These are phyloP conservation scores for Proterorhinus semilunaris DNA, from an alignment of 2,113 vertebrate genomes.

Conservation along the genomic window DNA sequence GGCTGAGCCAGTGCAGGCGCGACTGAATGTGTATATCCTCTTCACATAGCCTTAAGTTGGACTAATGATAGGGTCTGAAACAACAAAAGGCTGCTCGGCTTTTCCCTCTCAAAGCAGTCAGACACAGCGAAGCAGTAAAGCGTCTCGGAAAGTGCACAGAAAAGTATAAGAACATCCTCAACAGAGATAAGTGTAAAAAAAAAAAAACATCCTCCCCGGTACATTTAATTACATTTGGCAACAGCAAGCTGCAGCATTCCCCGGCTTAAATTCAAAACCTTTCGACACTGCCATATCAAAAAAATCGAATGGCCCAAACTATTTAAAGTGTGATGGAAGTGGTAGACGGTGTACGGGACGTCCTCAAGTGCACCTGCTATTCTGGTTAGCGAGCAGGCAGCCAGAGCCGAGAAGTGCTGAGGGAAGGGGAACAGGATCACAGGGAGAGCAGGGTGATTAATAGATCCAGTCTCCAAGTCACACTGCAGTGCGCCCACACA, in stretches of 20 bases:
- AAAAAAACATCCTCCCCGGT: slow-evolving; percentile 24
- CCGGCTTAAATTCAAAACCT: background rate
- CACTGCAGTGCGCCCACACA: slow-evolving; percentile 4
- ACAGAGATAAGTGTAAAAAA: no score
- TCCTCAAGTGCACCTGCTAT: slow-evolving; percentile 13
- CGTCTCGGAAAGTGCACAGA: slow-evolving; percentile 25
- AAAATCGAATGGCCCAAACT: background rate
- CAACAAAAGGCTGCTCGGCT: slow-evolving; percentile 41
- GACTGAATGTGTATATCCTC: slow-evolving; percentile 39
- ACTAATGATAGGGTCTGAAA: slow-evolving; percentile 50
- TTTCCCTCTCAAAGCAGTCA: slow-evolving; percentile 29
- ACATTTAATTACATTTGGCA: slow-evolving; percentile 48
- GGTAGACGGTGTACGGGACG: background rate
- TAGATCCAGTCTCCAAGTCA: slow-evolving; percentile 9
- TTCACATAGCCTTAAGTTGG: slow-evolving; percentile 44
- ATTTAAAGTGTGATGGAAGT: background rate
- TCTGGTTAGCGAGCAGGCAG: slow-evolving; percentile 4
- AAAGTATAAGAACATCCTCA: background rate
- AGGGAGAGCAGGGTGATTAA: slow-evolving; percentile 8
- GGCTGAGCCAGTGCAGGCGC: slow-evolving; percentile 21
- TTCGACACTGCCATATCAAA: background rate
- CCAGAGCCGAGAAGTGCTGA: slow-evolving; percentile 7
- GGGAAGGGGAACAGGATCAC: slow-evolving; percentile 10
- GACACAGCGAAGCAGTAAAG: slow-evolving; percentile 28
- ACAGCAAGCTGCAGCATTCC: slow-evolving; percentile 20